Evolutionary conservation across 2,113 vertebrate species (phyloP).

Genomic region (Bambusicola thoracicus): DNA sequence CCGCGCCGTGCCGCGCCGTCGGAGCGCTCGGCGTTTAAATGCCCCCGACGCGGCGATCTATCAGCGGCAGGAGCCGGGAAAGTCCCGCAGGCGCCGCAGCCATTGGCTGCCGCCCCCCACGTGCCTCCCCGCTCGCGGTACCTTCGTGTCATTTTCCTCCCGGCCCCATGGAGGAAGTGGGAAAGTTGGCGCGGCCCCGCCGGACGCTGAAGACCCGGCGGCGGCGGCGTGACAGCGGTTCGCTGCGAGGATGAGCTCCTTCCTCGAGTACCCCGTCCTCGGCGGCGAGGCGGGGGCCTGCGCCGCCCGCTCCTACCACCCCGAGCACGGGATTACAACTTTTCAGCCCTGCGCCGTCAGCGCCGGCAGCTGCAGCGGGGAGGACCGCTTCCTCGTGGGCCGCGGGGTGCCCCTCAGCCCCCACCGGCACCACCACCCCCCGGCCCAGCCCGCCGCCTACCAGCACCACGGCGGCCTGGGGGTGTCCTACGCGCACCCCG

Average conservation of each 20-base stretch:
- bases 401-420: conserved; percentile 88
- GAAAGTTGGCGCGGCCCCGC: conserved; percentile 92
- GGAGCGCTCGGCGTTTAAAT: conserved; percentile 95
- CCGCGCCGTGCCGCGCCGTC: conserved; percentile 88
- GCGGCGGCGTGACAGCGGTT: conserved; percentile 83
- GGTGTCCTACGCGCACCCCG: conserved; percentile 88
- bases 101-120: conserved; percentile 87
- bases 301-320: conserved; percentile 88
- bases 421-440: conserved; percentile 77
- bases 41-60: conserved; percentile 89
- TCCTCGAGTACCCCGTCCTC: conserved; percentile 92
- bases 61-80: conserved; percentile 84
- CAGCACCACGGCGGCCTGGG: conserved; percentile 86
- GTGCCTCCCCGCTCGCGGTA: conserved; percentile 80
- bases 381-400: conserved; percentile 90
- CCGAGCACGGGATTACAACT: conserved; percentile 95
- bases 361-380: conserved; percentile 88
- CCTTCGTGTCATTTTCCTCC: conserved; percentile 91
- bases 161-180: conserved; percentile 87
- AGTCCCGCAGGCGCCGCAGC: conserved; percentile 81
- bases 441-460: conserved; percentile 84
- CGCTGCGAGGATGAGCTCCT: conserved; percentile 95
- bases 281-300: conserved; percentile 88
- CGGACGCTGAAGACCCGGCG: conserved; percentile 84
- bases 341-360: conserved; percentile 94